Evolutionary conservation across 2,113 vertebrate species (phyloP).

Genomic region (Larimichthys polyactis): DNA sequence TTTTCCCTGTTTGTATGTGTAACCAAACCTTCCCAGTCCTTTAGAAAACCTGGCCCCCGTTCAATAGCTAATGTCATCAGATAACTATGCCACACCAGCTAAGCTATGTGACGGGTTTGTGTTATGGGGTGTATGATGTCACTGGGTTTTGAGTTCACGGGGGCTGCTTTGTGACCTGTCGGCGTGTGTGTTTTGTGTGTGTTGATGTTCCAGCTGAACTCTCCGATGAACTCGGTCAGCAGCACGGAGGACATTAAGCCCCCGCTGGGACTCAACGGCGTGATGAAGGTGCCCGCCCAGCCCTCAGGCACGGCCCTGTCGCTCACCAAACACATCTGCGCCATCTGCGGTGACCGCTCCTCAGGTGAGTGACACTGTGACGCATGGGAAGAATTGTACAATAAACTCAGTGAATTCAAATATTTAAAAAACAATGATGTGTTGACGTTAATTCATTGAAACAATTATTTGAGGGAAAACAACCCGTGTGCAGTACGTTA

Average conservation of each 20-base stretch:
- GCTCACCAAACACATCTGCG: conserved; percentile 99
- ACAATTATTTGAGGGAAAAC: not conserved
- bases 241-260: conserved; percentile 99
- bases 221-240: conserved; percentile 97
- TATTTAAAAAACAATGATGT: not conserved
- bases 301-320: conserved; percentile 89
- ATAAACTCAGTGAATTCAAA: not conserved
- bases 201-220: conserved; percentile 90
- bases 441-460: not conserved
- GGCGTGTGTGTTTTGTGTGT: conserved; percentile 71
- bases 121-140: conserved; percentile 45
- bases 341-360: conserved; percentile 98
- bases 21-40: conserved; percentile 12
- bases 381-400: not conserved
- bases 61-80: conserved; percentile 13
- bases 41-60: not conserved
- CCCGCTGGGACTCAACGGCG: conserved; percentile 95
- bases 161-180: conserved; percentile 67
- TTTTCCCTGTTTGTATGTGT: conserved; percentile 10
- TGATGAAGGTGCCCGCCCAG: conserved; percentile 97
- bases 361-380: conserved; percentile 87
- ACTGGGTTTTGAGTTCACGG: conserved; percentile 9
- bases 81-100: not conserved
- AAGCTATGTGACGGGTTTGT: not conserved
- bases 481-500: too few species aligned